Percentiles rank a stretch among this genome's conserved stretches.
Conservation (phyloP, 2,113 vertebrate genomes). For the Budorcas taxicolor region DNA sequence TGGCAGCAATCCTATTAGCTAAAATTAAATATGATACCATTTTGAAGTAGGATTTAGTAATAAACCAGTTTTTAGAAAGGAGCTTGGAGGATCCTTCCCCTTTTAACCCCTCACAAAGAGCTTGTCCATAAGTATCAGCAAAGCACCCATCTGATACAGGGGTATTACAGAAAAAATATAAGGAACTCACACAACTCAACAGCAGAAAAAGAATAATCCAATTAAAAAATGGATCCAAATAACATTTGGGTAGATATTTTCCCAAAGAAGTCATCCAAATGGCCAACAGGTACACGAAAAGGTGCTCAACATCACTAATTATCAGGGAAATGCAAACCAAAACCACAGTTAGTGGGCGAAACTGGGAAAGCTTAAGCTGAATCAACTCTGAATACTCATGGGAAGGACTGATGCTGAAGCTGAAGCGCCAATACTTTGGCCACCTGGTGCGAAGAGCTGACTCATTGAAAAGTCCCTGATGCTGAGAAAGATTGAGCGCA, state of each 20-base stretch:
- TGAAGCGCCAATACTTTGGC: not conserved
- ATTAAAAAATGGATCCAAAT: not conserved
- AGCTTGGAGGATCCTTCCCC: not conserved
- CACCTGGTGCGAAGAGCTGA: not conserved
- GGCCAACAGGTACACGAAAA: not conserved
- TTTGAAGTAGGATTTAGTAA: not conserved
- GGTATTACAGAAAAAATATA: not conserved
- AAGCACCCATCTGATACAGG: not conserved
- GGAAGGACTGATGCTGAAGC: not conserved
- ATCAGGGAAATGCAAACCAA: not conserved
- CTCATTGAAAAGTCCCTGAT: not conserved
- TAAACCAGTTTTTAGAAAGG: not conserved
- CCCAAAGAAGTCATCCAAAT: not conserved
- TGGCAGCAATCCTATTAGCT: not conserved
- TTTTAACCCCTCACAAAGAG: not conserved
- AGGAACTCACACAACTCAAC: not conserved
- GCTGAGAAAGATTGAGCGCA: not conserved
- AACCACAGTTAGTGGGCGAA: not conserved
- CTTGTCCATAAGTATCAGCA: not conserved
- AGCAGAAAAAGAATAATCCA: not conserved
- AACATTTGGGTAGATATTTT: not conserved
- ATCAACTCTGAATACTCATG: not conserved
- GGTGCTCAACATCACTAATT: not conserved
- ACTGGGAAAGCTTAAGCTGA: not conserved
- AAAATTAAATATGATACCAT: not conserved